Evolutionary conservation across 2,113 vertebrate genomes (phyloP).

Genomic region (Suncus etruscus): DNA sequence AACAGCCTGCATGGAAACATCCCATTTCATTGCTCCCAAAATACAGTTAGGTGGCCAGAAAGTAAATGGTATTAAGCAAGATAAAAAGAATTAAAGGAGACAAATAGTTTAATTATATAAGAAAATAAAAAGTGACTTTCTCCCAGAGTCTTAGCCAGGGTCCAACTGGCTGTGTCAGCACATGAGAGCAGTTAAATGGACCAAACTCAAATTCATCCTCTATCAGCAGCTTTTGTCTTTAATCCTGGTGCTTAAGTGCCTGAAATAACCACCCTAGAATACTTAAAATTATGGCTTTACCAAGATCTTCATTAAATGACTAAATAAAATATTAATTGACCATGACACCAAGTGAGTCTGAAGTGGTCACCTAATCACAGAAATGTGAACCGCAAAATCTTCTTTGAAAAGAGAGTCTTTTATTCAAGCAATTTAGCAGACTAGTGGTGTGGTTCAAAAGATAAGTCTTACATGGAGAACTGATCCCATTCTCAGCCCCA

Average conservation of each 20-base stretch:
- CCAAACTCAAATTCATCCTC: not conserved
- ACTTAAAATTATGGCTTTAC: not conserved
- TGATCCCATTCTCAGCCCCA: not conserved
- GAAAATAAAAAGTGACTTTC: not conserved
- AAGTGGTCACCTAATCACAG: not conserved
- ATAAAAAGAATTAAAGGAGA: not conserved
- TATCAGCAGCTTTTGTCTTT: not conserved
- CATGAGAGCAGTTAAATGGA: not conserved
- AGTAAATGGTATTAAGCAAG: not conserved
- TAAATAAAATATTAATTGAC: conserved; percentile 60
- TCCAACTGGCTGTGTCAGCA: not conserved
- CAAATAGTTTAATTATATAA: not conserved
- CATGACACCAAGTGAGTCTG: not conserved
- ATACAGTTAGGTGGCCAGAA: not conserved
- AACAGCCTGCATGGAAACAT: not conserved
- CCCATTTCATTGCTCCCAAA: not conserved
- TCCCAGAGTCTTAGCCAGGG: not conserved
- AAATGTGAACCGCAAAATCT: not conserved
- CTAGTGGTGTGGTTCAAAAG: not conserved
- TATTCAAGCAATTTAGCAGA: not conserved
- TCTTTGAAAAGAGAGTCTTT: not conserved
- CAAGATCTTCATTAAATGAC: not conserved
- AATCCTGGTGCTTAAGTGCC: not conserved
- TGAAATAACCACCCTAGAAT: not conserved
- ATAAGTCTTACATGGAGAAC: not conserved